Evolutionary conservation across 1,140 invertebrate genomes (phyloP).

Genomic region (Piezodorus guildinii): DNA sequence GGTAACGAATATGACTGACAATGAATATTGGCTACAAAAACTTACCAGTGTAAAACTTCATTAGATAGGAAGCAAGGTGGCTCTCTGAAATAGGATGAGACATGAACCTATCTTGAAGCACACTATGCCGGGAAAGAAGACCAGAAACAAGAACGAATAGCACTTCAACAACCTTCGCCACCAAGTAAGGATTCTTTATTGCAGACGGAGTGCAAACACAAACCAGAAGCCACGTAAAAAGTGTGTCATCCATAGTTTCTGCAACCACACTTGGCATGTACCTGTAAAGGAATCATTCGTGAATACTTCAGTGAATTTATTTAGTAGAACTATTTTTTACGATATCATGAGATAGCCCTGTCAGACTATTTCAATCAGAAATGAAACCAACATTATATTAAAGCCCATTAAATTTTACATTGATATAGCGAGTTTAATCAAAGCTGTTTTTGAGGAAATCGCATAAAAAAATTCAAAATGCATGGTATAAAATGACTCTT

Average conservation of each 20-base stretch:
- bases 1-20: not conserved
- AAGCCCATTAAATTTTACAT: too few species aligned
- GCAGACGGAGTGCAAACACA: constrained; percentile 80
- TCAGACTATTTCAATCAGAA: too few species aligned
- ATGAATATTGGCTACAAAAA: not conserved
- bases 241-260: constrained; percentile 64
- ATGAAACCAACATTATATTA: too few species aligned
- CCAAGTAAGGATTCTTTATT: constrained; percentile 90
- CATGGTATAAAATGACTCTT: too few species aligned
- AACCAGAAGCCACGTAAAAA: constrained; percentile 79
- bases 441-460: too few species aligned
- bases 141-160: constrained; percentile 83
- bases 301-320: not conserved
- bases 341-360: too few species aligned
- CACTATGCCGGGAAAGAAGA: constrained; percentile 54
- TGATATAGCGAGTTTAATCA: too few species aligned
- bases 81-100: constrained; percentile 74
- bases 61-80: constrained; percentile 72
- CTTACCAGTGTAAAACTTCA: constrained; percentile 88
- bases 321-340: too few species aligned
- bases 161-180: constrained; percentile 85
- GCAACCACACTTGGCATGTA: constrained; percentile 62
- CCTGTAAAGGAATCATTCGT: constrained; percentile 38
- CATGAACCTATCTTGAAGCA: constrained; percentile 56
- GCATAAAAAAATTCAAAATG: too few species aligned